Base-by-base conservation (phyloP, 2,888 invertebrate genomes). In the Drosophila peninsularis region DNA sequence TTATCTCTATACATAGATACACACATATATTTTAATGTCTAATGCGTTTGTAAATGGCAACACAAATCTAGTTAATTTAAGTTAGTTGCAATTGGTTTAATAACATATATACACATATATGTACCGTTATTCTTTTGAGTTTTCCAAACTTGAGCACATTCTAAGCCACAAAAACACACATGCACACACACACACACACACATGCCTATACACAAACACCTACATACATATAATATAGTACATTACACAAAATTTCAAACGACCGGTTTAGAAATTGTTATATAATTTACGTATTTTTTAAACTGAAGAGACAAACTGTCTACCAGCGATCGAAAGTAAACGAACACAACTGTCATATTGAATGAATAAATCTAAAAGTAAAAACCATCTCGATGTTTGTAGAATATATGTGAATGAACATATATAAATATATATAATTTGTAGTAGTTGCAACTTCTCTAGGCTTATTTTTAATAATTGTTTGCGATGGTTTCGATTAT, bases 261-360 rank as follows among this genome's bases (percentile, higher is more conserved):
- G 57, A 21, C 57, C 65, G 60, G 70, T 66, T 71, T 64, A 57
- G 24, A 67, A 85, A 70, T 78, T 82, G 80, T 85, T 87, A 84
- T 82, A 78, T 80, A 62, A 80, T 75, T 87, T 87, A 62, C 75
- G 36, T 62, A 62, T 55, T 32, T 61, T 61, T 42, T 37, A 64
- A 78, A 67, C 41, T 44, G 77, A 41, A 52, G 56, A 71, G 62
- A 67, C 49, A 70, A 55, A 72, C 57, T 71, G 64, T 79, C 75
- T 63, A 66, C 67, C 66, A 75, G 78, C 81, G 85, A 85, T 82
- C 85, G 82, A 83, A 84, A 60, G 72, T 82, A 85, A 71, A 79
- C 72, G 86, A 83, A 83, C 83, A 83, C 86, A 83, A 78, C 88
- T 83, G 88, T 83, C 83, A 83, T 83, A 83, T 88, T 82, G 65